A percentile compares a stretch with the other conserved stretches of the same genome.
These are phyloP conservation scores for Rousettus madagascariensis DNA, from an alignment of 2,797 vertebrate species.

Conservation along the genomic window DNA sequence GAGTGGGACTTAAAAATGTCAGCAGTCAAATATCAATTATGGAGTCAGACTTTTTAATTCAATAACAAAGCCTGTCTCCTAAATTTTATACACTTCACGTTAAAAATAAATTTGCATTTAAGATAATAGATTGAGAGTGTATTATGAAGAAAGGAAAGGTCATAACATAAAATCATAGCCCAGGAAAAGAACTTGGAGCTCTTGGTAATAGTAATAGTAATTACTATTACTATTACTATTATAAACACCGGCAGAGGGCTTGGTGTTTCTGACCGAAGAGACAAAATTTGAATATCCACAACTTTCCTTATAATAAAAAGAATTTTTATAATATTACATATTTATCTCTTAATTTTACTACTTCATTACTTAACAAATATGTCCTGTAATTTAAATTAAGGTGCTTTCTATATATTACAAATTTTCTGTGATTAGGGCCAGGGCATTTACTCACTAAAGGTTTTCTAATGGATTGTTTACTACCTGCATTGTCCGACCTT, in stretches of 20 bases:
- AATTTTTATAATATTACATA: not conserved
- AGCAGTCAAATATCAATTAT: not conserved
- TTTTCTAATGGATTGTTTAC: not conserved
- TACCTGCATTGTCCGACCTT: not conserved
- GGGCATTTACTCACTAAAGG: not conserved
- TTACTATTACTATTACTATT: no score
- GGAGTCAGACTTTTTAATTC: not conserved
- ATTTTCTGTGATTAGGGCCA: not conserved
- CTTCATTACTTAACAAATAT: not conserved
- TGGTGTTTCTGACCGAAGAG: not conserved
- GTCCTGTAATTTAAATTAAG: not conserved
- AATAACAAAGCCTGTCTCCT: not conserved
- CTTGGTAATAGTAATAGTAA: not conserved
- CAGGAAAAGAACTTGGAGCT: not conserved
- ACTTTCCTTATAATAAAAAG: not conserved
- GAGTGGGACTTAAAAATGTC: not conserved
- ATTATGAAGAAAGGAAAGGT: not conserved
- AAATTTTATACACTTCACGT: not conserved
- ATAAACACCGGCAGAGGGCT: not conserved
- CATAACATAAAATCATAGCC: not conserved
- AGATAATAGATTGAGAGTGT: not conserved
- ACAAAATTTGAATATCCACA: not conserved
- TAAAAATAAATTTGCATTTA: not conserved
- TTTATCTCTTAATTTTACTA: not conserved
- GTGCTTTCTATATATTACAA: not conserved